Percentiles rank a stretch among this genome's conserved stretches.
Conservation (phyloP, 2,113 vertebrate species). For the Phalacrocorax carbo region DNA sequence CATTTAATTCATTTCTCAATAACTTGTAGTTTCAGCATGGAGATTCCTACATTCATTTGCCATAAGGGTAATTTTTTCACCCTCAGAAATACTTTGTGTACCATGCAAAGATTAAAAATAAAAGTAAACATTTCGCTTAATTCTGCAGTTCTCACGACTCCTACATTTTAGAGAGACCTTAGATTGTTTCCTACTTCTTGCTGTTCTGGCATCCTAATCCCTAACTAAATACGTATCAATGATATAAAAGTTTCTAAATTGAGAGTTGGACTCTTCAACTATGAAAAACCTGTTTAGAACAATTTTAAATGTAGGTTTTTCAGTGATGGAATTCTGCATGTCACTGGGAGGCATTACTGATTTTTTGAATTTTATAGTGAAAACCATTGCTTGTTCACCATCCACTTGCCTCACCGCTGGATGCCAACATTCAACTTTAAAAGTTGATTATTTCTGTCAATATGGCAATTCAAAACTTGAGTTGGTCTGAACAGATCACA, state of each 20-base stretch:
- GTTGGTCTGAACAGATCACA: not conserved
- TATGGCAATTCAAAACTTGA: not conserved
- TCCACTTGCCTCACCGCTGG: not conserved
- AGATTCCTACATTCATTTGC: not conserved
- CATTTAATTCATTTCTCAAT: not conserved
- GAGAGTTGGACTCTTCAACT: not conserved
- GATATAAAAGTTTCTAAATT: not conserved
- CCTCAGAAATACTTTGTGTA: not conserved
- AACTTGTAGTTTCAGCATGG: not conserved
- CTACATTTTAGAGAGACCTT: not conserved
- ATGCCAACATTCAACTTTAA: not conserved
- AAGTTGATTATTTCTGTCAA: not conserved
- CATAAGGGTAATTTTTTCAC: not conserved
- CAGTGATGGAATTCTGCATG: not conserved
- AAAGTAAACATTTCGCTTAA: not conserved
- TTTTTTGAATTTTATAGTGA: not conserved
- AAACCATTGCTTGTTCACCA: not conserved
- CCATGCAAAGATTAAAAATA: not conserved
- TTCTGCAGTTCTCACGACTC: not conserved
- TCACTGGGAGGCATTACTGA: not conserved
- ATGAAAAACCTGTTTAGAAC: not conserved
- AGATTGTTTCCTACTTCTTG: not conserved
- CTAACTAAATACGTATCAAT: not conserved
- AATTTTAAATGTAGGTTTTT: not conserved
- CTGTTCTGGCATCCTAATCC: not conserved